These are phyloP conservation scores for Bergia sp. DNA, from an alignment of 92 coral and sea anemone genomes.

Conservation along the genomic window DNA sequence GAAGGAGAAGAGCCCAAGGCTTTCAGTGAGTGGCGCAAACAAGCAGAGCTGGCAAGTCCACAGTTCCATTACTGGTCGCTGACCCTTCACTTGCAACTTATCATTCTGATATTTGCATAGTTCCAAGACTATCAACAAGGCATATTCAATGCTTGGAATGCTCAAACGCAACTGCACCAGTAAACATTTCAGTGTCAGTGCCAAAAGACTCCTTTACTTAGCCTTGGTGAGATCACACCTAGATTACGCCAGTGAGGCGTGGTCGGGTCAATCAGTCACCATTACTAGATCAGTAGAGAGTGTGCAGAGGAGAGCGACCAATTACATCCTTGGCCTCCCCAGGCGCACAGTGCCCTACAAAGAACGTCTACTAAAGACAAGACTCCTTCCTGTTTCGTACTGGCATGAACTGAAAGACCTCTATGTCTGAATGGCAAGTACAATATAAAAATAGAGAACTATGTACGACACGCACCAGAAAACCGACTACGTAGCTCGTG, in stretches of 20 bases:
- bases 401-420: too few species aligned
- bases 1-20: too few species aligned
- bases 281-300: conserved; percentile 33
- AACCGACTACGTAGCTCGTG: conserved; percentile 23
- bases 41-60: conserved; percentile 41
- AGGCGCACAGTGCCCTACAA: not conserved
- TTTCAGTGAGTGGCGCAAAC: not conserved
- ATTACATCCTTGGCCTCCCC: conserved; percentile 19
- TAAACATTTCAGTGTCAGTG: conserved; percentile 9
- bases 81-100: conserved; percentile 56
- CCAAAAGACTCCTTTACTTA: conserved; percentile 24
- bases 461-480: conserved; percentile 13
- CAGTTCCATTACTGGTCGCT: conserved; percentile 67
- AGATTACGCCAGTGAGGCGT: conserved; percentile 44
- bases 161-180: conserved; percentile 21
- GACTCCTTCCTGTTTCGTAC: not conserved
- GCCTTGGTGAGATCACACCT: conserved; percentile 42
- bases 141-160: conserved; percentile 33
- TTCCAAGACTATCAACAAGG: conserved; percentile 41
- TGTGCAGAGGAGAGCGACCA: conserved; percentile 41
- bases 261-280: conserved; percentile 30
- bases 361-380: not conserved
- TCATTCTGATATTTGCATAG: conserved; percentile 56
- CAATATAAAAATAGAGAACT: conserved; percentile 14
- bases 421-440: conserved; percentile 32